Conservation (phyloP, 2,888 invertebrate genomes). For the Augiades crinisus region DNA sequence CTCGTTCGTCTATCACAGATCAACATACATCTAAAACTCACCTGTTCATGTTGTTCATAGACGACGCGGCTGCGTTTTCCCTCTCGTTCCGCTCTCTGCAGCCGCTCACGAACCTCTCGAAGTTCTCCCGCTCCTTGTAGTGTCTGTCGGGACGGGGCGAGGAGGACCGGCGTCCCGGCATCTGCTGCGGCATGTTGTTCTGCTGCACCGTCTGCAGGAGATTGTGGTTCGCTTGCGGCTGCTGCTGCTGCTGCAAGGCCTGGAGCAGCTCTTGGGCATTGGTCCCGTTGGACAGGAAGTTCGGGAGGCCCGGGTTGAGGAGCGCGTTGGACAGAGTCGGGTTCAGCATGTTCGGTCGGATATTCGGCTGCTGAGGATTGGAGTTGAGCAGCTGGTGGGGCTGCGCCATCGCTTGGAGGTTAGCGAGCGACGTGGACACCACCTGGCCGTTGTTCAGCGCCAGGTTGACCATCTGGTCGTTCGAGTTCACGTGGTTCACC, state of each 20-base stretch:
- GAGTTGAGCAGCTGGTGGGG: constrained; percentile 84
- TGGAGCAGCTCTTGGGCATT: constrained; percentile 88
- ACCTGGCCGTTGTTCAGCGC: constrained; percentile 93
- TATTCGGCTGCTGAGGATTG: constrained; percentile 78
- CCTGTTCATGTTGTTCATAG: constrained; percentile 86
- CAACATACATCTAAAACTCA: too few relatives aligned
- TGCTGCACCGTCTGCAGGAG: constrained; percentile 75
- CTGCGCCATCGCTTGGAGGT: constrained; percentile 88
- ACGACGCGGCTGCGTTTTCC: constrained; percentile 78
- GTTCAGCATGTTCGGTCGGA: constrained; percentile 78
- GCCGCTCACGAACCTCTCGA: constrained; percentile 66
- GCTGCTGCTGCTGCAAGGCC: constrained; percentile 84
- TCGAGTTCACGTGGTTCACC: constrained; percentile 92
- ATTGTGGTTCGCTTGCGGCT: constrained; percentile 78
- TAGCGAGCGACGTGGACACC: constrained; percentile 90
- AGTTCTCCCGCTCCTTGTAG: constrained; percentile 76
- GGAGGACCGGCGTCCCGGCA: constrained; percentile 73
- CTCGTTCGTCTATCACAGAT: too few relatives aligned
- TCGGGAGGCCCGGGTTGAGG: constrained; percentile 86
- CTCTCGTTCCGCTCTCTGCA: constrained; percentile 77
- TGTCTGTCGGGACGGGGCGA: constrained; percentile 71
- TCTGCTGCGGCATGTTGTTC: constrained; percentile 72
- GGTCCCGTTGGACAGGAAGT: constrained; percentile 86
- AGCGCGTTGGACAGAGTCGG: constrained; percentile 85
- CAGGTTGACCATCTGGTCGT: constrained; percentile 88